Conservation (phyloP, 2,888 invertebrate species). For the Micoletzkya japonica region DNA sequence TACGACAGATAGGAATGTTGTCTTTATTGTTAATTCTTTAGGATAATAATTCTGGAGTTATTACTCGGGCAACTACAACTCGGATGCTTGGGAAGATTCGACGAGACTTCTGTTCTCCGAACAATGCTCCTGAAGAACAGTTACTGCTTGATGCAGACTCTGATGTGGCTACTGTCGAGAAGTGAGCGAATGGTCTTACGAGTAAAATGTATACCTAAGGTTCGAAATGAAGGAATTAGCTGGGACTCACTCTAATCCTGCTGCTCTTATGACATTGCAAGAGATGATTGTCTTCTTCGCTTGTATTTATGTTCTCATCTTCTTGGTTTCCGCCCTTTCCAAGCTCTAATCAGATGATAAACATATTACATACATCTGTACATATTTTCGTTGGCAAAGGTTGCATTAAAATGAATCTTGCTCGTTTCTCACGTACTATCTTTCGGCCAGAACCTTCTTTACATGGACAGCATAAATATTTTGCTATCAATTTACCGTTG, state of each 20-base stretch:
- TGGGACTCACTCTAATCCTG: background rate
- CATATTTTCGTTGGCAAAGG: too few species aligned
- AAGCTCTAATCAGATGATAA: slow-evolving; percentile 8
- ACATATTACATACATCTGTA: too few species aligned
- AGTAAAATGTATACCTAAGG: background rate
- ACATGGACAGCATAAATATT: too few species aligned
- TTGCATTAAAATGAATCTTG: too few species aligned
- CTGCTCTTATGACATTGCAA: background rate
- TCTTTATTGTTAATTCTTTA: background rate
- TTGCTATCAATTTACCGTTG: too few species aligned
- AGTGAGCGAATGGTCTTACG: background rate
- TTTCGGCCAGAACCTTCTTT: too few species aligned
- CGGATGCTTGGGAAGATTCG: slow-evolving; percentile 24
- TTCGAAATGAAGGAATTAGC: too few species aligned
- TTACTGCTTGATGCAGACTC: slow-evolving; percentile 48
- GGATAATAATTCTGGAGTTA: slow-evolving; percentile 20
- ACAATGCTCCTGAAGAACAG: slow-evolving; percentile 49
- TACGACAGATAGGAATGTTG: background rate
- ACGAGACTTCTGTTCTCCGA: slow-evolving; percentile 38
- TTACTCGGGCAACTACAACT: too few species aligned
- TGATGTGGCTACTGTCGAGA: slow-evolving; percentile 26
- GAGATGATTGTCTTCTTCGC: slow-evolving; percentile 16
- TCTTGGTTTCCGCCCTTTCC: slow-evolving; percentile 8
- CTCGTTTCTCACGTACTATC: too few species aligned
- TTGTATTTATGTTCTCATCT: slow-evolving; percentile 18